Conservation (phyloP, 2,797 vertebrate genomes). For the Tauraco hartlaubi region DNA sequence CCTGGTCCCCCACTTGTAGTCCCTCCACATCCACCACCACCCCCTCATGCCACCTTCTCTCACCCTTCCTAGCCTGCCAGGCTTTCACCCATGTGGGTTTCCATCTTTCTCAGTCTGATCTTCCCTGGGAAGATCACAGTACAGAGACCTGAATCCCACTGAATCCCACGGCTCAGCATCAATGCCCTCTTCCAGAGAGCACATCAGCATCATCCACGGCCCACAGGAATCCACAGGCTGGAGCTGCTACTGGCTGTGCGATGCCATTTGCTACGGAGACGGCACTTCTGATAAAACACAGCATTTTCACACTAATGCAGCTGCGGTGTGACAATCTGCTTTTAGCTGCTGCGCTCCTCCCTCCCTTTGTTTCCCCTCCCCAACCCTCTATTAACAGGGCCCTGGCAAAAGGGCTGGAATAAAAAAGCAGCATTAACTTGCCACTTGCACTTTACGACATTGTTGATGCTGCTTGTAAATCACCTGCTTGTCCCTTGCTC, state of each 20-base stretch:
- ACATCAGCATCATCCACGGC: too few relatives aligned
- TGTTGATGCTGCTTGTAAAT: not conserved
- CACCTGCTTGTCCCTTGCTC: not conserved
- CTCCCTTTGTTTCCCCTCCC: not conserved
- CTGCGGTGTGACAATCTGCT: not conserved
- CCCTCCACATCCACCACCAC: not conserved
- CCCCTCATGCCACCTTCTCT: not conserved
- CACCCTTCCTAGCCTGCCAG: not conserved
- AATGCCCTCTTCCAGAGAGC: not conserved
- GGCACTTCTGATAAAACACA: not conserved
- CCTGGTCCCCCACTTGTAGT: not conserved
- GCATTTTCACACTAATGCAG: not conserved
- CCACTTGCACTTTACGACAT: not conserved
- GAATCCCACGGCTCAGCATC: not conserved
- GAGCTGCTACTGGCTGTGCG: not conserved
- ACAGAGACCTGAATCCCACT: not conserved
- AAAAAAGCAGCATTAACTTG: slow-evolving; percentile 19
- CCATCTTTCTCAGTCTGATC: not conserved
- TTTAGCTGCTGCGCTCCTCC: not conserved
- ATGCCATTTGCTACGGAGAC: not conserved
- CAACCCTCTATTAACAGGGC: not conserved
- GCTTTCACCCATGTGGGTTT: not conserved
- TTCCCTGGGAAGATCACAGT: not conserved
- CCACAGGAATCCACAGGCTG: not conserved
- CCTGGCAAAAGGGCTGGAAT: not conserved